Base-by-base conservation (phyloP, 2,888 invertebrate genomes). In the Brachylomia viminalis region DNA sequence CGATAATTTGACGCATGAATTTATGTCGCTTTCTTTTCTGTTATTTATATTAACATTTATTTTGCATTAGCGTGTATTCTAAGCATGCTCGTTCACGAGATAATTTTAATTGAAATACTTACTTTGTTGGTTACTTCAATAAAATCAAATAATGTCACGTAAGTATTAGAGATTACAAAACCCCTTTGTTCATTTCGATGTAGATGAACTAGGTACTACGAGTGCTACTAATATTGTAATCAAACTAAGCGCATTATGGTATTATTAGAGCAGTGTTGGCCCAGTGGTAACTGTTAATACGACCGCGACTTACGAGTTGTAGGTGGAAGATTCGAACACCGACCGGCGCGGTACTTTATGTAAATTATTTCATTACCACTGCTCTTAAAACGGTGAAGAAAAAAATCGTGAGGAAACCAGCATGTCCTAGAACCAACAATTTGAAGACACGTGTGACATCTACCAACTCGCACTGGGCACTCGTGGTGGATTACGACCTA, bases 1-100 rank as follows among this genome's bases (percentile, higher is more conserved):
- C 82, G 75, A 80, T 75, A 80, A 49, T 61, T 70, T 62, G 59
- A 45, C 6, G 23, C 10, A 7, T 13, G 5, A 23, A n/a, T 61
- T 67, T 30, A 27, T 64, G 30, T 45, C 23, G 45, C 0, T 72
- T 56, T 71, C 4, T 49, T 59, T 58, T 75, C 7, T 69, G 7
- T 42, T 80, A 68, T 68, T 54, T 38, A 15, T 56, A 15, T 56
- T 56, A 27, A 59, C 11, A 33, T 59, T 17, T 33, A 20, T 59
- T 59, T 59, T 33, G 20, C 20, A 20, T 30, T 58, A 58, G 54
- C 13, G 11, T 33, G 27, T 54, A 15, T 10, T 17, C 8, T 71
- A 49, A 49, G 20, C 17, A 2, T 10, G 20, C 58, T 61, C 6
- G n/a, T 56, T 47, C 1, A 38, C 5, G 38, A 65, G 2, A 27